phyloP scores from a whole-genome alignment of 2,113 vertebrate genomes.

The Hucho hucho region DNA sequence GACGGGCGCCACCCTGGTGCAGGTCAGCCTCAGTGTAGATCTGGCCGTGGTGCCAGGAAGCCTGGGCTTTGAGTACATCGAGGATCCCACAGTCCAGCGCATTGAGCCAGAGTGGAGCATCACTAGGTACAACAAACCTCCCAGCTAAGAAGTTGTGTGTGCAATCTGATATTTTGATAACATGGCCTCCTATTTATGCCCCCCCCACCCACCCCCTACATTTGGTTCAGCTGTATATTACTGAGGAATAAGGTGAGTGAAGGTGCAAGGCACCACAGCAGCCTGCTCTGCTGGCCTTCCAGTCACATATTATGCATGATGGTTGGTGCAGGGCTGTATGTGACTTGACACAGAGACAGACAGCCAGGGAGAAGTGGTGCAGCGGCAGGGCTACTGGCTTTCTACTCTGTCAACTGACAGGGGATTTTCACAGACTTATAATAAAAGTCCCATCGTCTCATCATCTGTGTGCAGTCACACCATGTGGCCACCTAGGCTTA shows the following conservation, averaged over 20 bases:
- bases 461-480: constrained; percentile 54
- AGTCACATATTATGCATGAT: background rate
- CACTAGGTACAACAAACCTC: constrained; percentile 74
- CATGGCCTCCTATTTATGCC: too few relatives aligned
- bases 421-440: constrained; percentile 3
- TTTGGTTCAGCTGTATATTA: too few relatives aligned
- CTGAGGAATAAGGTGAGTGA: background rate
- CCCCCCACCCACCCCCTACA: too few relatives aligned
- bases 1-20: constrained; percentile 78
- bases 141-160: background rate
- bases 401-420: too few relatives aligned
- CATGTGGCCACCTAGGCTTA: constrained; percentile 50
- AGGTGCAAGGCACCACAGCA: background rate
- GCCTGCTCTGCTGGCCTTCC: background rate
- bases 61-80: constrained; percentile 88
- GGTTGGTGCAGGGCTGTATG: too few relatives aligned
- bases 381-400: constrained; percentile 20
- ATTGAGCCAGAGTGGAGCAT: constrained; percentile 95
- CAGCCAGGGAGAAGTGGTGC: too few relatives aligned
- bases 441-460: constrained; percentile 59
- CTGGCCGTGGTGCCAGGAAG: constrained; percentile 79
- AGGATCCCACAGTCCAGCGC: constrained; percentile 87
- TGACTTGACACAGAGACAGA: too few relatives aligned
- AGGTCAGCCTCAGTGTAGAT: constrained; percentile 84
- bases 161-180: background rate